Evolutionary conservation across 1,140 invertebrate species (phyloP).

Genomic region (Apis laboriosa): DNA sequence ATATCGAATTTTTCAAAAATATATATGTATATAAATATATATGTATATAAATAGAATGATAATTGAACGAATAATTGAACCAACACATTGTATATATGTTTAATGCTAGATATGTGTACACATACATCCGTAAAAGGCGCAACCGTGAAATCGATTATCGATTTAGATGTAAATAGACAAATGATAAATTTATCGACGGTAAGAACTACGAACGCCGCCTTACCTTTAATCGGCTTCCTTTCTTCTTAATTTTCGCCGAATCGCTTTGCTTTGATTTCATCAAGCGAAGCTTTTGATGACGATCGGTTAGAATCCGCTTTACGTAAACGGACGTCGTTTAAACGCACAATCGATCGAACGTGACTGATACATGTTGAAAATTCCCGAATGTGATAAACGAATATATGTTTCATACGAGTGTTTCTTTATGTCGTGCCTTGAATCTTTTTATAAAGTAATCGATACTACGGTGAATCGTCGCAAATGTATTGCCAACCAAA

Average conservation of each 20-base stretch:
- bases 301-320: neutral
- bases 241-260: constrained; percentile 1
- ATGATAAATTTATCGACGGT: constrained; percentile 62
- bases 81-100: neutral
- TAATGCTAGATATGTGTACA: neutral
- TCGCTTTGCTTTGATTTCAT: neutral
- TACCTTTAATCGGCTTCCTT: neutral
- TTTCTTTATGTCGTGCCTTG: constrained; percentile 28
- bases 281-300: neutral
- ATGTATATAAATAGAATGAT: too few species aligned
- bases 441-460: constrained; percentile 51
- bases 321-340: neutral
- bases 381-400: neutral
- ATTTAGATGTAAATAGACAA: constrained; percentile 70
- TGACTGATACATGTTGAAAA: neutral
- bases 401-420: constrained; percentile 15
- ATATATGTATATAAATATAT: too few species aligned
- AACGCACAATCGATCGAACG: neutral
- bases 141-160: constrained; percentile 66
- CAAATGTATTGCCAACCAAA: constrained; percentile 19
- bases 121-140: neutral
- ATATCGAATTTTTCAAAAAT: too few species aligned
- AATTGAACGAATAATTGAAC: neutral
- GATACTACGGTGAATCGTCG: constrained; percentile 16
- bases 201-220: neutral